phyloP scores from a whole-genome alignment of 2,888 invertebrate species.

The Melieria crassipennis region DNA sequence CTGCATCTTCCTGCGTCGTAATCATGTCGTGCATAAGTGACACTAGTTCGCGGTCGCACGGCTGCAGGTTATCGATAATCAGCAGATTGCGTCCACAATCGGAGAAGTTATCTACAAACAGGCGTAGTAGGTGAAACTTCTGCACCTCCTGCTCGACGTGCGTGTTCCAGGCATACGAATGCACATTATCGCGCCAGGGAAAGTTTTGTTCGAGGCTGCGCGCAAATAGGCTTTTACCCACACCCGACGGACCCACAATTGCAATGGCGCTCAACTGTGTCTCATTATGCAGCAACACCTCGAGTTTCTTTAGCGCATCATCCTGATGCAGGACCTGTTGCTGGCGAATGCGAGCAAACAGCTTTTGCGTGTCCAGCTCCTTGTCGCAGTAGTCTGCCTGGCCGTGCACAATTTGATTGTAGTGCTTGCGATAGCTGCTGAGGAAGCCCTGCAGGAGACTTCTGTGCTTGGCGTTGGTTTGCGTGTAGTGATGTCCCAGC shows the following conservation, averaged over 20 bases:
- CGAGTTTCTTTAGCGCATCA: conserved; percentile 49
- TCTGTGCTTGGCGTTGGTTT: conserved; percentile 34
- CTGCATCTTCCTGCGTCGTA: conserved; percentile 6
- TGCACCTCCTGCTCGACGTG: conserved; percentile 36
- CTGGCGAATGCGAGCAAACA: conserved; percentile 46
- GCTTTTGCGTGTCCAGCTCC: conserved; percentile 35
- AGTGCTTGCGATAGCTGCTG: conserved; percentile 51
- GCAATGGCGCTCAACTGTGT: conserved; percentile 51
- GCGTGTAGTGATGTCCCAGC: conserved; percentile 34
- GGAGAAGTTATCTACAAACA: conserved; percentile 46
- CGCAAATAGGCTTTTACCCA: conserved; percentile 59
- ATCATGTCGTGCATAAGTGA: conserved; percentile 46
- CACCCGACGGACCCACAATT: conserved; percentile 55
- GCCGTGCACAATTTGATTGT: conserved; percentile 55
- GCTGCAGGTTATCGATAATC: conserved; percentile 57
- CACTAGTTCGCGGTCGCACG: conserved; percentile 48
- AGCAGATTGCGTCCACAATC: conserved; percentile 61
- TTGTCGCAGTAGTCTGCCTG: conserved; percentile 55
- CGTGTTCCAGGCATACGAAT: conserved; percentile 52
- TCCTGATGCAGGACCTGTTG: conserved; percentile 48
- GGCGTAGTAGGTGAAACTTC: conserved; percentile 39
- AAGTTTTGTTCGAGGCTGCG: conserved; percentile 50
- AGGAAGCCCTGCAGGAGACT: conserved; percentile 39
- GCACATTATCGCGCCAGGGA: conserved; percentile 60
- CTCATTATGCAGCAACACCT: conserved; percentile 46